Conservation (phyloP, 2,888 invertebrate genomes). For the Zaprionus bogoriensis region DNA sequence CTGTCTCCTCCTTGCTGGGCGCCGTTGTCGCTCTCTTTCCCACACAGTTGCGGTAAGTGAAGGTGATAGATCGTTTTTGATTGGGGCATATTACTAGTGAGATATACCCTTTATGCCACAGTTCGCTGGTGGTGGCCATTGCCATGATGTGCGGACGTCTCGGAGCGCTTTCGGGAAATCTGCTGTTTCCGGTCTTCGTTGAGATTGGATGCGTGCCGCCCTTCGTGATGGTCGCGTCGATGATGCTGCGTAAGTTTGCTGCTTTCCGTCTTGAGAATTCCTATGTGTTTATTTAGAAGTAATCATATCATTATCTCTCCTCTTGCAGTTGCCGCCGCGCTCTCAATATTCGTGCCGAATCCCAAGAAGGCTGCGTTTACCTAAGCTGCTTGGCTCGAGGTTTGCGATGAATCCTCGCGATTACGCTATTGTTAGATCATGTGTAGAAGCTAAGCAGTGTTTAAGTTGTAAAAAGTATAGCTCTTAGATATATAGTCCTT, state of each 20-base stretch:
- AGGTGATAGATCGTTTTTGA: background rate
- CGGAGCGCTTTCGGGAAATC: conserved; percentile 88
- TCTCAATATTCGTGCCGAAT: conserved; percentile 71
- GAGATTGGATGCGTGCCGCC: conserved; percentile 88
- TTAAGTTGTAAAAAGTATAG: conserved; percentile 8
- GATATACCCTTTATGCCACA: background rate
- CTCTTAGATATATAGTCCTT: background rate
- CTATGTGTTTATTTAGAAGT: too few species aligned
- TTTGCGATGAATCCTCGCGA: too few species aligned
- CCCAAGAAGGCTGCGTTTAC: conserved; percentile 59
- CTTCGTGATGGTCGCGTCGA: conserved; percentile 87
- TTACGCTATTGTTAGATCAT: background rate
- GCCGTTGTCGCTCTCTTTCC: conserved; percentile 80
- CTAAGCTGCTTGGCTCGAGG: conserved; percentile 15
- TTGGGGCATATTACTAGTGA: background rate
- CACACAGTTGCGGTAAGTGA: conserved; percentile 78
- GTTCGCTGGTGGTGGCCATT: conserved; percentile 86
- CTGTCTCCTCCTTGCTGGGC: conserved; percentile 79
- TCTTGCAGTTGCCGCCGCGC: conserved; percentile 61
- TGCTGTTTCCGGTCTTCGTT: conserved; percentile 88
- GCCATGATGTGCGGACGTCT: conserved; percentile 88
- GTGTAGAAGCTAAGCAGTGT: too few species aligned
- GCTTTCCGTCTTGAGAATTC: background rate
- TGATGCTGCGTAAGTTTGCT: conserved; percentile 85
- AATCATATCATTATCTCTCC: background rate